Evolutionary conservation across 2,113 vertebrate genomes (phyloP), one percentile per base, ranked within the genome.

Genomic region (Coryphaenoides rupestris): DNA sequence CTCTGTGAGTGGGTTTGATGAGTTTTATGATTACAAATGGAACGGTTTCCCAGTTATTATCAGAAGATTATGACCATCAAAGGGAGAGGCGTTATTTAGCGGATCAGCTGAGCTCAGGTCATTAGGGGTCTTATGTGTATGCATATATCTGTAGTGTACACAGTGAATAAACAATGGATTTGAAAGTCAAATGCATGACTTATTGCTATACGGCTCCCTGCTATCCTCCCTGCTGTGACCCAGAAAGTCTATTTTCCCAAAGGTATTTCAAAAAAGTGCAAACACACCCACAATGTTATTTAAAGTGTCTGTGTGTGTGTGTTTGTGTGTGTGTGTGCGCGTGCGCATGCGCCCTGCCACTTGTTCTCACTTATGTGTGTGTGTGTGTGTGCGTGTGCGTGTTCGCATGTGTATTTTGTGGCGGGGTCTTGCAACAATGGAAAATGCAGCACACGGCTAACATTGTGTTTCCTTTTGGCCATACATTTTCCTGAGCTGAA

Each of bases 201-300:
- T 75, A 64, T 75, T 77, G 70, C 56, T 69, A 62, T 22, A 21
- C 19, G 54, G 64, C 55, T 72, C 33, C 7, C 33, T 68, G 68
- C 55, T 49, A 60, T 60, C 49, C 52, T 21, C 22, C 63, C 19
- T 52, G 58, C 71, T 63, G 19, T 79, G 76, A 84, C 81, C 79
- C 71, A 82, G 65, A 80, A 82, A 81, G 66, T 65, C 14, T 15
- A 61, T 77, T 76, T 64, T 73, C 72, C 74, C 66, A 59, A 58
- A 68, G 65, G 68, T 67, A 49, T 76, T 76, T 71, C 56, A 80
- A 76, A 80, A 76, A 78, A 75, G 65, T 68, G 77, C 73, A 74
- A 70, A 60, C 64, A 77, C 28, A 59, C 63, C 62, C 63, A 68
- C 57, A 52, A 53, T 65, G 50, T 60, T 56, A 24, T 26, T 26